These are phyloP conservation scores for Pelecanus crispus DNA, from an alignment of 2,113 vertebrate species.

Conservation along the genomic window DNA sequence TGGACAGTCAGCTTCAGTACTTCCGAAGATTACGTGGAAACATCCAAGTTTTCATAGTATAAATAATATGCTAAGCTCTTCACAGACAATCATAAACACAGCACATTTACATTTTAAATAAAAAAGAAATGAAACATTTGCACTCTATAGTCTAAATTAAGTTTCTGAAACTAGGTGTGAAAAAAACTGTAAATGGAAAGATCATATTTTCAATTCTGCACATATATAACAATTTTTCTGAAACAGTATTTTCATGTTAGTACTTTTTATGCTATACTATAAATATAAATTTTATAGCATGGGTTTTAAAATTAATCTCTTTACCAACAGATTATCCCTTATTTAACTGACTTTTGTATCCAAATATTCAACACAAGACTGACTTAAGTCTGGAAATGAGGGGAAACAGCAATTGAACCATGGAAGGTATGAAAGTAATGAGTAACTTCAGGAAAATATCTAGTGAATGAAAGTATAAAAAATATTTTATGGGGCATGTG, in stretches of 20 bases:
- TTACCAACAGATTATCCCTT: neutral
- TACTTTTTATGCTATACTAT: neutral
- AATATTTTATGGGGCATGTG: neutral
- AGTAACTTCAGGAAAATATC: neutral
- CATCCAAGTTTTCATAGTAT: neutral
- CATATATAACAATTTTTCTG: neutral
- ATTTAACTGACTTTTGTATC: neutral
- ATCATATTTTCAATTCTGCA: neutral
- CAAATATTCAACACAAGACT: neutral
- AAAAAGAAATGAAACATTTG: neutral
- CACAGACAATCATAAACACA: neutral
- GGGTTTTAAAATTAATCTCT: neutral
- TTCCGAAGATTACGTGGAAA: neutral
- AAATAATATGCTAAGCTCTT: neutral
- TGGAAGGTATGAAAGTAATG: neutral
- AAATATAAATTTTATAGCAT: neutral
- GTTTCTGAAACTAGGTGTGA: neutral
- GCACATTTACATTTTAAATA: neutral
- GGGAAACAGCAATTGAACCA: neutral
- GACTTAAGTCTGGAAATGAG: neutral
- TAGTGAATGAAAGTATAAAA: neutral
- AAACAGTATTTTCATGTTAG: neutral
- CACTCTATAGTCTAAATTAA: neutral
- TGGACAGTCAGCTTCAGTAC: neutral
- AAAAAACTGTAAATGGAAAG: neutral